A percentile compares a stretch with the other conserved stretches of the same genome.
These are phyloP conservation scores for Melanostoma mellinum DNA, from an alignment of 2,888 invertebrate species.

Conservation along the genomic window DNA sequence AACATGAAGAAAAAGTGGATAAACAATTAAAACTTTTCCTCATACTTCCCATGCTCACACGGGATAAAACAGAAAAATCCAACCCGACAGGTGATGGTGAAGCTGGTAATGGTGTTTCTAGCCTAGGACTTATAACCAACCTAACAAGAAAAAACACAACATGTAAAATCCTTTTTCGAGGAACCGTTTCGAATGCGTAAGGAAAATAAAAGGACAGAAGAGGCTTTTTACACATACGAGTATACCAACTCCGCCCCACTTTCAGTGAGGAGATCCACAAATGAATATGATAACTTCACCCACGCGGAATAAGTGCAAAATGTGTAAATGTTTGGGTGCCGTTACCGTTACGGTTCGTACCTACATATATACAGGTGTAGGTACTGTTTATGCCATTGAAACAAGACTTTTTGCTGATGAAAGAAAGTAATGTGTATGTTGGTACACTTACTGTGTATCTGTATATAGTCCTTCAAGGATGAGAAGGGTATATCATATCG, in stretches of 20 bases:
- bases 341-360: slow-evolving; percentile 3
- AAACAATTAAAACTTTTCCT: slow-evolving; percentile 20
- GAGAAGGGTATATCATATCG: background rate
- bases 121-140: too few relatives aligned
- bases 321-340: slow-evolving; percentile 17
- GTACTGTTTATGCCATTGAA: background rate
- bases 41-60: background rate
- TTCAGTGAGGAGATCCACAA: slow-evolving; percentile 5
- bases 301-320: slow-evolving; percentile 51
- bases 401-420: slow-evolving; percentile 5
- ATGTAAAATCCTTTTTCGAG: background rate
- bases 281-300: slow-evolving; percentile 39
- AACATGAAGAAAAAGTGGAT: slow-evolving; percentile 4
- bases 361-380: background rate
- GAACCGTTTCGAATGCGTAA: slow-evolving; percentile 14
- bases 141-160: background rate
- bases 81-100: slow-evolving; percentile 8
- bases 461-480: background rate
- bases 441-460: slow-evolving; percentile 8
- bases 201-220: background rate
- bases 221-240: background rate
- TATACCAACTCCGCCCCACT: background rate
- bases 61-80: background rate
- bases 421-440: background rate
- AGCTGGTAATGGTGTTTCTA: background rate